Evolutionary conservation across 1,140 invertebrate genomes (phyloP).

Genomic region (Zophobas atratus): DNA sequence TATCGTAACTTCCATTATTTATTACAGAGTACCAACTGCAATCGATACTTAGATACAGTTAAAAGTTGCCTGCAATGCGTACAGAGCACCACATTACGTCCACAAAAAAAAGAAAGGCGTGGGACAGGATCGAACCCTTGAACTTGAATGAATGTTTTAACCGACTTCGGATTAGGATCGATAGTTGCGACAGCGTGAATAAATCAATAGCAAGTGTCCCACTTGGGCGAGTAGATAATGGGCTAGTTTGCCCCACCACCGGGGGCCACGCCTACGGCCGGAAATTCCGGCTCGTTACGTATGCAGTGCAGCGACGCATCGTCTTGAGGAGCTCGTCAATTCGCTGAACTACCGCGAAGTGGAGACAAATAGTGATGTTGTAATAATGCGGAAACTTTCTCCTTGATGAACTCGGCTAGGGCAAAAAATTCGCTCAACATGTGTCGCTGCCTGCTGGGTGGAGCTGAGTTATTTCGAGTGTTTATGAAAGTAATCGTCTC

Average conservation of each 20-base stretch:
- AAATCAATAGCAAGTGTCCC: constrained; percentile 13
- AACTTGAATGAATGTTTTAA: background rate
- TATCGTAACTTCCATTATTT: background rate
- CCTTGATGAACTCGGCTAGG: background rate
- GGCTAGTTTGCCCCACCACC: background rate
- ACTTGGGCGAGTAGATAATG: constrained; percentile 15
- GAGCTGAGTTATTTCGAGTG: constrained; percentile 7
- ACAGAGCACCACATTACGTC: background rate
- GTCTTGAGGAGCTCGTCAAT: constrained; percentile 1
- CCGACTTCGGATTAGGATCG: background rate
- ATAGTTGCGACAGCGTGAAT: background rate
- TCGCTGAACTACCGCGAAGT: background rate
- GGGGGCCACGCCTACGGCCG: background rate
- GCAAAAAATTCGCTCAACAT: constrained; percentile 3
- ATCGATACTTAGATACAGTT: background rate
- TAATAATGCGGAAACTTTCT: background rate
- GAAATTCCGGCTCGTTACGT: constrained; percentile 13
- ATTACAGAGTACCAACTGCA: background rate
- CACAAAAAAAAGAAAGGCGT: too few species aligned
- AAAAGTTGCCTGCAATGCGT: background rate
- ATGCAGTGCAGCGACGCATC: constrained; percentile 19
- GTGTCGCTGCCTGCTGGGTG: background rate
- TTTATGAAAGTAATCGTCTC: constrained; percentile 24
- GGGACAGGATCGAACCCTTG: background rate
- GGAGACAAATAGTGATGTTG: background rate